phyloP scores from a whole-genome alignment of 2,797 vertebrate genomes.

The Xenopus petersii region DNA sequence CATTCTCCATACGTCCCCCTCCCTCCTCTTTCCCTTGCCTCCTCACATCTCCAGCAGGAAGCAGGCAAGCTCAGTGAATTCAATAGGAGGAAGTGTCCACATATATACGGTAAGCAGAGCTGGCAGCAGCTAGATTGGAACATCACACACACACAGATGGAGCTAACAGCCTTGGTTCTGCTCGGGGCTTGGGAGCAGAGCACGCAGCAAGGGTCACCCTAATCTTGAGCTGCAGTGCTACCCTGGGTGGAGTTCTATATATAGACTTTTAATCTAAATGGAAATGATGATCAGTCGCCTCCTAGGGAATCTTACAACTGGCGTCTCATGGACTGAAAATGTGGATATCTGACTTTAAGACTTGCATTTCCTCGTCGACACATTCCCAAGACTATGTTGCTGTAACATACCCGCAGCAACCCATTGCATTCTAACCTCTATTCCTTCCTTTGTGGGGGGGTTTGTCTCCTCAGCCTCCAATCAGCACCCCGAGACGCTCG shows the following conservation, averaged over 20 bases:
- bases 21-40: conserved; percentile 29
- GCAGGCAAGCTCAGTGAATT: conserved; percentile 64
- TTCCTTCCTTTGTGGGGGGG: too few species aligned
- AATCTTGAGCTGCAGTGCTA: not conserved
- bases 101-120: conserved; percentile 66
- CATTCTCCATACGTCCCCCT: conserved; percentile 48
- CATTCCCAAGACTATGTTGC: too few species aligned
- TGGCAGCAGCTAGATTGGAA: conserved; percentile 62
- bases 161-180: conserved; percentile 24
- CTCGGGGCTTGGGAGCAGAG: conserved; percentile 40
- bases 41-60: conserved; percentile 68
- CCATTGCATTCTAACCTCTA: too few species aligned
- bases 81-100: conserved; percentile 79
- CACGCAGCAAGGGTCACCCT: not conserved
- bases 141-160: conserved; percentile 43
- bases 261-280: not conserved
- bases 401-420: too few species aligned
- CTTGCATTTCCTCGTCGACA: too few species aligned
- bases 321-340: too few species aligned
- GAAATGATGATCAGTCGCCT: too few species aligned
- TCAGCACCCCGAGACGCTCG: conserved; percentile 85
- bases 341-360: too few species aligned
- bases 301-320: too few species aligned
- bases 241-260: too few species aligned
- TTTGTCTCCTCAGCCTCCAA: conserved; percentile 72